Evolutionary conservation across 2,888 invertebrate genomes (phyloP).

Genomic region (Xanthia icteritia): DNA sequence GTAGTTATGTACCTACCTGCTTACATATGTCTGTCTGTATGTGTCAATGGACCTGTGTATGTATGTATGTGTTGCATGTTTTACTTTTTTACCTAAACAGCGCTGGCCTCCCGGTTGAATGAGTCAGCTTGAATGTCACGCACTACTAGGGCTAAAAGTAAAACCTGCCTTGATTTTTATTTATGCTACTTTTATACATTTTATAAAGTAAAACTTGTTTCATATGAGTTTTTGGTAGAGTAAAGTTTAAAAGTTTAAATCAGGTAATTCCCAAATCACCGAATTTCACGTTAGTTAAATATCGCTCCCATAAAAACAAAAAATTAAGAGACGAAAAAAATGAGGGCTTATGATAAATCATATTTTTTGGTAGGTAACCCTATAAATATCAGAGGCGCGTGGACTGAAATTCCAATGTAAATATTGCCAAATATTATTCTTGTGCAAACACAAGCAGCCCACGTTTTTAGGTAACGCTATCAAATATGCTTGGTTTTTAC

Average conservation of each 20-base stretch:
- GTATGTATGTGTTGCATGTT: conserved; percentile 41
- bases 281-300: background rate
- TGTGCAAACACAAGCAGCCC: conserved; percentile 31
- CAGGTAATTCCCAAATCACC: background rate
- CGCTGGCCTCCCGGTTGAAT: conserved; percentile 33
- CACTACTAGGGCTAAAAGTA: conserved; percentile 31
- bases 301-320: conserved; percentile 6
- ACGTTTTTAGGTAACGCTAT: conserved; percentile 33
- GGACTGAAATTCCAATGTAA: conserved; percentile 39
- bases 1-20: conserved; percentile 9
- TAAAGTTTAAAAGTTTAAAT: background rate
- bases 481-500: conserved; percentile 35
- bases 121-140: conserved; percentile 53
- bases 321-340: background rate
- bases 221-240: background rate
- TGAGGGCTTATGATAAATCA: background rate
- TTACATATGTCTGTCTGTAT: conserved; percentile 20
- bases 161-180: conserved; percentile 21
- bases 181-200: conserved; percentile 3
- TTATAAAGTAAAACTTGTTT: background rate
- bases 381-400: conserved; percentile 25
- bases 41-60: conserved; percentile 42
- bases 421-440: conserved; percentile 55
- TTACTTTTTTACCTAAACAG: conserved; percentile 65
- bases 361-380: background rate